Conservation (phyloP, 1,140 invertebrate species). For the Drosophila sturtevanti region DNA sequence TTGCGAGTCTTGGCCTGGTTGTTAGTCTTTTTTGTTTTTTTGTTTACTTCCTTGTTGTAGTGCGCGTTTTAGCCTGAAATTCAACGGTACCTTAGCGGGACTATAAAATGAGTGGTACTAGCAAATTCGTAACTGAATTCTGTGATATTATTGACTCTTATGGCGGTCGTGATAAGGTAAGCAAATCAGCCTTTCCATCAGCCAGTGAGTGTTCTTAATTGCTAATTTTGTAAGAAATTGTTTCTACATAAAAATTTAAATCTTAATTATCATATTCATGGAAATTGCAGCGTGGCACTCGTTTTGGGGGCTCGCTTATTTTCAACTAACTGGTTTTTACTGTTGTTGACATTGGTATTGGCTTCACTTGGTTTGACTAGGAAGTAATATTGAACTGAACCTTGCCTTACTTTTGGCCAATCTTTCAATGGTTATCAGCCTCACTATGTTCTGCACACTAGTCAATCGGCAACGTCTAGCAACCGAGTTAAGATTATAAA, state of each 20-base stretch:
- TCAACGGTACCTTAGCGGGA: conserved; percentile 29
- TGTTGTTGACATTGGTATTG: conserved; percentile 21
- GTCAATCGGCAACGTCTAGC: background rate
- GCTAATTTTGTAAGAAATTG: too few species aligned
- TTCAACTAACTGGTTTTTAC: conserved; percentile 61
- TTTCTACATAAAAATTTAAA: background rate
- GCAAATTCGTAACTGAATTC: conserved; percentile 83
- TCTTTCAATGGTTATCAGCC: conserved; percentile 47
- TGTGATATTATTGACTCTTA: conserved; percentile 84
- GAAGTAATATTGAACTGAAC: conserved; percentile 54
- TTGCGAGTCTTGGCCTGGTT: background rate
- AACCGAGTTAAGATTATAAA: conserved; percentile 48
- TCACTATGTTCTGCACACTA: conserved; percentile 10
- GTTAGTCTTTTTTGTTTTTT: conserved; percentile 34
- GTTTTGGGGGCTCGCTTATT: conserved; percentile 33
- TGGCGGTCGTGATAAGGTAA: conserved; percentile 85
- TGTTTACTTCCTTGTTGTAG: conserved; percentile 28
- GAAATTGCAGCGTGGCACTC: conserved; percentile 65
- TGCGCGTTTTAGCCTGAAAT: conserved; percentile 24
- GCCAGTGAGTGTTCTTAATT: conserved; percentile 34
- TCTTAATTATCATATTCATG: too few species aligned
- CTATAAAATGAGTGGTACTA: conserved; percentile 47
- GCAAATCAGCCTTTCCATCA: background rate
- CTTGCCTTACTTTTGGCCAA: conserved; percentile 56
- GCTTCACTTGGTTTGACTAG: conserved; percentile 18